phyloP scores from a whole-genome alignment of 2,888 invertebrate species.

The Scaptomyza flava region DNA sequence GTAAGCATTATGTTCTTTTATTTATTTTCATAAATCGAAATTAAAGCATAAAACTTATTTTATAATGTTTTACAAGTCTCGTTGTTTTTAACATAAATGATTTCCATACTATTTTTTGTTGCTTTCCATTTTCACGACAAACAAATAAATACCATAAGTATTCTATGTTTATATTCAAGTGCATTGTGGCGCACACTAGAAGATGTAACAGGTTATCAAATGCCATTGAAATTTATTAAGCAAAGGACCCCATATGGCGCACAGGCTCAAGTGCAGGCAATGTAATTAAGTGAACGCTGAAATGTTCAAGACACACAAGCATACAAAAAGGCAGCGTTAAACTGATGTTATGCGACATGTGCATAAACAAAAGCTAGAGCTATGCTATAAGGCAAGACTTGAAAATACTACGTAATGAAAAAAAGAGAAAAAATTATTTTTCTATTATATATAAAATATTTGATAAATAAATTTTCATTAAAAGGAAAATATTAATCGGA shows the following conservation, averaged over 20 bases:
- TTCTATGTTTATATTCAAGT: not conserved
- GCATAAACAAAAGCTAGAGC: constrained; percentile 44
- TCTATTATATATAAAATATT: no score
- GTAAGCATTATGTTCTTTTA: constrained; percentile 32
- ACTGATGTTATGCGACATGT: constrained; percentile 46
- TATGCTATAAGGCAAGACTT: not conserved
- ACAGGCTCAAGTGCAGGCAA: constrained; percentile 45
- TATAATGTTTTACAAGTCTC: not conserved
- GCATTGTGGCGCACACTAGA: constrained; percentile 2
- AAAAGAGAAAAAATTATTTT: no score
- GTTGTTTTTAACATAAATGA: not conserved
- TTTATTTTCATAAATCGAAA: constrained; percentile 36
- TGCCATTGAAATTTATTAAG: constrained; percentile 24
- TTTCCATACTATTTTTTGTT: not conserved
- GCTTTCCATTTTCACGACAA: not conserved
- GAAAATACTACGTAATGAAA: constrained; percentile 18
- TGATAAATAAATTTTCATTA: no score
- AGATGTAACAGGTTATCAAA: constrained; percentile 28
- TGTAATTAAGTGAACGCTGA: constrained; percentile 60
- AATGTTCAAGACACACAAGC: constrained; percentile 54
- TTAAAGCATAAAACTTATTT: not conserved
- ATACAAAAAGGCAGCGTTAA: not conserved
- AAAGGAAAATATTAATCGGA: no score
- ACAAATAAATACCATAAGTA: constrained; percentile 1
- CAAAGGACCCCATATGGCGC: constrained; percentile 70